A percentile compares a stretch with the other conserved stretches of the same genome.
Evolutionary conservation across 2,113 vertebrate species (phyloP).

Genomic region (Morone chrysops): DNA sequence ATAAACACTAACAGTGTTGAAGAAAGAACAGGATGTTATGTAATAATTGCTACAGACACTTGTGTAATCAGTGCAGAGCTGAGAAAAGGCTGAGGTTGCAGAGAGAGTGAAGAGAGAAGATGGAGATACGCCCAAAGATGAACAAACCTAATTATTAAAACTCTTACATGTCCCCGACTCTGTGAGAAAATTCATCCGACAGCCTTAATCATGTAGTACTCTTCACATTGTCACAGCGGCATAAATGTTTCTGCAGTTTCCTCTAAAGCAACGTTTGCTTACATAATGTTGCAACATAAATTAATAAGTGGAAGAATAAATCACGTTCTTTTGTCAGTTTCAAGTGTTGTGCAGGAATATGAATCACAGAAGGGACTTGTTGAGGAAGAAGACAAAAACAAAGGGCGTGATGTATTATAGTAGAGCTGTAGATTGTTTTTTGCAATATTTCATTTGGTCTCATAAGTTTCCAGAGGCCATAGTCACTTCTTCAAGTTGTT

Average conservation of each 20-base stretch:
- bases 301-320: neutral
- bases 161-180: neutral
- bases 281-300: neutral
- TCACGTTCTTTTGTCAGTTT: neutral
- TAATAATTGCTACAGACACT: neutral
- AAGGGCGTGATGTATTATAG: neutral
- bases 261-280: neutral
- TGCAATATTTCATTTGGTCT: neutral
- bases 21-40: constrained; percentile 34
- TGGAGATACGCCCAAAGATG: too few species aligned
- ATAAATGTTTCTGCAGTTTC: neutral
- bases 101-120: too few species aligned
- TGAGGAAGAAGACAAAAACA: neutral
- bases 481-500: neutral
- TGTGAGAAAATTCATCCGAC: neutral
- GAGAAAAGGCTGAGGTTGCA: neutral
- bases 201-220: neutral
- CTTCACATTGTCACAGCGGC: neutral
- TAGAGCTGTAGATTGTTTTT: neutral
- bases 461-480: neutral
- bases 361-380: neutral
- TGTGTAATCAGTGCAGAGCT: neutral
- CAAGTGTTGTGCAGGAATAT: neutral
- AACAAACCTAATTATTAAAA: too few species aligned
- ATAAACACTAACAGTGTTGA: neutral